phyloP scores from a whole-genome alignment of 92 coral and sea anemone genomes.

The Bergia sp. region DNA sequence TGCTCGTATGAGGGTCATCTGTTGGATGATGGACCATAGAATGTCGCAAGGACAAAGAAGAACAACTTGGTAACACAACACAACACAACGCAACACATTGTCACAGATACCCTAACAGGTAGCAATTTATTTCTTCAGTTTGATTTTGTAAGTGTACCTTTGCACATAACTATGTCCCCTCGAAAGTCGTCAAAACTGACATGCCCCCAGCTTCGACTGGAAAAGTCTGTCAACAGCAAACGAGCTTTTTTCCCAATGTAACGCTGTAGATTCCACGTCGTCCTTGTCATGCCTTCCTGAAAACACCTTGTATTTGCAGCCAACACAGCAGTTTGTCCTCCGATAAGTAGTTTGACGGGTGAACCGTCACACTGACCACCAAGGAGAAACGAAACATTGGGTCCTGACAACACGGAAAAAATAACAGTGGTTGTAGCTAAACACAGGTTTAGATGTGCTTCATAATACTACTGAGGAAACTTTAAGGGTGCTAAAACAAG shows the following conservation, averaged over 20 bases:
- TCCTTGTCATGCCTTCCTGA: neutral
- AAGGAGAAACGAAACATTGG: slow-evolving; percentile 1
- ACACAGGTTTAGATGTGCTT: too few species aligned
- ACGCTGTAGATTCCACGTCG: neutral
- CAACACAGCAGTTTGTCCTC: neutral
- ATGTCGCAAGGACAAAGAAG: too few species aligned
- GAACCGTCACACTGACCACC: neutral
- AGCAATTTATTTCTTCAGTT: neutral
- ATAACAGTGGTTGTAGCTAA: neutral
- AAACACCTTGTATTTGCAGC: neutral
- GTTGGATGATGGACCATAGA: too few species aligned
- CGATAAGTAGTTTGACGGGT: neutral
- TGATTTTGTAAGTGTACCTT: neutral
- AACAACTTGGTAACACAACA: too few species aligned
- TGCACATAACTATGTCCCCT: slow-evolving; percentile 11
- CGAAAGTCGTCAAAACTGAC: slow-evolving; percentile 23
- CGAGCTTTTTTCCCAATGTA: slow-evolving; percentile 19
- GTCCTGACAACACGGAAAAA: slow-evolving; percentile 9
- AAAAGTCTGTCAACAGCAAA: slow-evolving; percentile 11
- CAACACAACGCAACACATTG: too few species aligned
- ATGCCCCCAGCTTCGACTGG: slow-evolving; percentile 7
- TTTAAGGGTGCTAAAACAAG: too few species aligned
- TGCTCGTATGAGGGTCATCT: too few species aligned
- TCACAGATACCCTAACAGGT: too few species aligned
- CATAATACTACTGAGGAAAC: too few species aligned